These are phyloP conservation scores for Hedya salicella DNA, from an alignment of 2,888 invertebrate species.

Conservation along the genomic window DNA sequence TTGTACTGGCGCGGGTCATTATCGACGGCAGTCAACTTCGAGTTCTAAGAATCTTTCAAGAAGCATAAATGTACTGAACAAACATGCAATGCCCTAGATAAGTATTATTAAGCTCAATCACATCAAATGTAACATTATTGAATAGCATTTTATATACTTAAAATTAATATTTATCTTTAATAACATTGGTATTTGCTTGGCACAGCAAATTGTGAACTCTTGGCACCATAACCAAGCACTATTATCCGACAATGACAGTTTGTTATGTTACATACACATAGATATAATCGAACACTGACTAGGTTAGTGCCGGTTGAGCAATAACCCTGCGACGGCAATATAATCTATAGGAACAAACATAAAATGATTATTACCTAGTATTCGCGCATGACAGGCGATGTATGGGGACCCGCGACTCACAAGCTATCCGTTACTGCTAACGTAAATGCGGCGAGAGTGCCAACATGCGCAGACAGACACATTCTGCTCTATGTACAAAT, in stretches of 20 bases:
- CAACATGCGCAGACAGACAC: conserved; percentile 45
- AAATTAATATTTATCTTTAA: conserved; percentile 8
- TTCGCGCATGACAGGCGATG: conserved; percentile 6
- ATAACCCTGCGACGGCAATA: conserved; percentile 38
- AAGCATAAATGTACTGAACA: no score
- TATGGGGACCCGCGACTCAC: no score
- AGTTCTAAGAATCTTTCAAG: no score
- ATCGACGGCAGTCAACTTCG: no score
- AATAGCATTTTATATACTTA: conserved; percentile 9
- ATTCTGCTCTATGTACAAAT: conserved; percentile 45
- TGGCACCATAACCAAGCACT: not conserved
- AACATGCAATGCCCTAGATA: not conserved
- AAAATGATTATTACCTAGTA: conserved; percentile 35
- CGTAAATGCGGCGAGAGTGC: conserved; percentile 52
- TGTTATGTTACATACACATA: no score
- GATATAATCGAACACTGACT: conserved; percentile 21
- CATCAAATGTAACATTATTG: conserved; percentile 2
- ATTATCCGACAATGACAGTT: not conserved
- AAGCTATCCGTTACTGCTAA: conserved; percentile 42
- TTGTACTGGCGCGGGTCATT: no score
- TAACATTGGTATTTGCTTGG: conserved; percentile 3
- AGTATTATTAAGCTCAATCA: conserved; percentile 26
- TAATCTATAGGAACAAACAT: conserved; percentile 45
- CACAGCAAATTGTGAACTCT: not conserved
- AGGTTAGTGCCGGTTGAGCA: not conserved